Base-by-base conservation (phyloP, 2,113 vertebrate species). In the Emydocephalus ijimae region DNA sequence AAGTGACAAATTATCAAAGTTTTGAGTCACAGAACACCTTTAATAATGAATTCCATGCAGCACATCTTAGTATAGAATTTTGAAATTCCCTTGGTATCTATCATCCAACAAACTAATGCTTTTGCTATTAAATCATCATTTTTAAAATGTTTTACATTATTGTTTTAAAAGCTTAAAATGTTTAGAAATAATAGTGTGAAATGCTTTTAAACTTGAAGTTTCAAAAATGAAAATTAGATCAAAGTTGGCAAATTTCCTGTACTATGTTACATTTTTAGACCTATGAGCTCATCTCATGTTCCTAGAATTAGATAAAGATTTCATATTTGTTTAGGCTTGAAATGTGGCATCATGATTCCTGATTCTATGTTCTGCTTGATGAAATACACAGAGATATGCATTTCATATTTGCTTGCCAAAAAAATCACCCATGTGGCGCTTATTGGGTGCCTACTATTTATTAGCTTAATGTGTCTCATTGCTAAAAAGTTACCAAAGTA, bases 401-500 rank as follows among this genome's bases (percentile, higher is more conserved):
- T 26, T 54, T 15, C 14, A n/a, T 45, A 34, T 85, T 86, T 23
- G 55, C 39, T 61, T 48, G 94, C 74, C 64, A 92, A 92, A 89
- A 56, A 81, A 50, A 4, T 39, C 26, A 34, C 5, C 55, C 87
- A 52, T 54, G 93, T 8, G 11, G 89, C 92, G 94, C 59, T 29
- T 91, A 34, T n/a, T 0, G 0, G 86, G 95, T 69, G 56, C 88
- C 89, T 94, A 94, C 89, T 92, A 93, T 94, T 0, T 23, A 95
- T 94, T 92, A 20, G 48, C 59, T 81, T 0, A 1, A 85, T 57
- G 52, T 15, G 34, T 45, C 55, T 90, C 92, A 85, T 92, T 92
- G 94, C 94, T 95, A 95, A 95, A 92, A 95, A 95, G 26, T 91
- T 88, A 89, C 93, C 95, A 93, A 95, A 94, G 93, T 92, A 90